Evolutionary conservation across 2,113 vertebrate species (phyloP), one percentile per base, ranked within the genome.

Genomic region (Dasyurus viverrinus): DNA sequence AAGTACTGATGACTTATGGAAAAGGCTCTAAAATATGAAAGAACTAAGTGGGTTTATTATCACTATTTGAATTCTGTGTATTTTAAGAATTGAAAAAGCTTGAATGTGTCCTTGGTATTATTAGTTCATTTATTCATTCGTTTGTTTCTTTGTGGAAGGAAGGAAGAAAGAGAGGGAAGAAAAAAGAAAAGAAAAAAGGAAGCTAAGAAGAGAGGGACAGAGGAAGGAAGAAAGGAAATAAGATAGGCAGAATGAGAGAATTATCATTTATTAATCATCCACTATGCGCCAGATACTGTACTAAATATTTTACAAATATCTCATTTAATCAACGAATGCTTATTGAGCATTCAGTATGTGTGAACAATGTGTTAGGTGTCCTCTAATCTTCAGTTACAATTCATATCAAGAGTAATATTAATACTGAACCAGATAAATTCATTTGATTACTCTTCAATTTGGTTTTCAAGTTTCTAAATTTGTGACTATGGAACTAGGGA

Each of bases 111-210:
- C n/a, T 84, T 84, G 68, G 8, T n/a, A 7, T 84, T 84, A 84
- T 84, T 84, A 42, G 7, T 84, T 84, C n/a, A 22, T 76, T 76
- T n/a, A n/a, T 84, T 42, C n/a, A 84, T 42, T 84, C 19, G 3
- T 42, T 84, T 76, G 60, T n/a, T 76, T 84, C n/a, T 84, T 42
- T 84, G 68, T 23, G 19, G 16, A 84, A 57, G 10, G 8, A 57
- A 57, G 25, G 26, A 55, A 22, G 4, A 36, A n/a, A 84, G n/a
- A 7, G 42, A 42, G n/a, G 68, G 6, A 42, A 4, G 4, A 42
- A 23, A 5, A 2, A 42, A 8, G 16, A 19, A n/a, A n/a, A 12
- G 1, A n/a, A 6, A 23, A n/a, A 19, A 5, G 36, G 6, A n/a
- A n/a, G 16, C 0, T 0, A 19, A 22, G 68, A n/a, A 76, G 14